phyloP scores from a whole-genome alignment of 2,888 invertebrate species.

The Acleris laterana region DNA sequence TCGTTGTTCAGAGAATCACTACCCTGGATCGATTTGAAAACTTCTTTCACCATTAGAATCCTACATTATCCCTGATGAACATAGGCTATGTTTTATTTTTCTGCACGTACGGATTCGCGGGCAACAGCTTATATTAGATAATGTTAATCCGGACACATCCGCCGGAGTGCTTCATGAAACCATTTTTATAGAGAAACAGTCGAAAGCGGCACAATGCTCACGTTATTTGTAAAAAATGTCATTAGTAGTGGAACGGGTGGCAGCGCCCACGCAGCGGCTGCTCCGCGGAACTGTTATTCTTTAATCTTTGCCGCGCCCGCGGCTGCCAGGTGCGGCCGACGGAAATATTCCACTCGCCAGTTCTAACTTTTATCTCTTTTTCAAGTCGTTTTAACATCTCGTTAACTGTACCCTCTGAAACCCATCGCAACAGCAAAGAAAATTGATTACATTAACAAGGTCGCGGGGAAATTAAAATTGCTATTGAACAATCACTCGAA shows the following conservation, averaged over 20 bases:
- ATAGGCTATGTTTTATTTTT: too few species aligned
- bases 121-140: too few species aligned
- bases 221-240: background rate
- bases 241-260: too few species aligned
- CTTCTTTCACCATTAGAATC: too few species aligned
- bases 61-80: too few species aligned
- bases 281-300: slow-evolving; percentile 27
- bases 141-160: too few species aligned
- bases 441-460: slow-evolving; percentile 51
- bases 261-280: too few species aligned
- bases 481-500: slow-evolving; percentile 12
- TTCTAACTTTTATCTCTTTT: slow-evolving; percentile 47
- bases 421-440: slow-evolving; percentile 43
- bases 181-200: too few species aligned
- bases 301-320: slow-evolving; percentile 23
- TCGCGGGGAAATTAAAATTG: slow-evolving; percentile 45
- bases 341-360: slow-evolving; percentile 19
- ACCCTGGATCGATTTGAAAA: too few species aligned
- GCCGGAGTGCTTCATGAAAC: too few species aligned
- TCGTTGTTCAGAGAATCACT: too few species aligned
- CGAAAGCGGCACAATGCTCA: background rate
- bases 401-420: slow-evolving; percentile 49
- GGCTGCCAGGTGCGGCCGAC: slow-evolving; percentile 1
- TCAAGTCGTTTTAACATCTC: slow-evolving; percentile 53
- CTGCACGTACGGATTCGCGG: too few species aligned